Evolutionary conservation across 2,888 invertebrate genomes (phyloP).

Genomic region (Drosophila nigricruria): DNA sequence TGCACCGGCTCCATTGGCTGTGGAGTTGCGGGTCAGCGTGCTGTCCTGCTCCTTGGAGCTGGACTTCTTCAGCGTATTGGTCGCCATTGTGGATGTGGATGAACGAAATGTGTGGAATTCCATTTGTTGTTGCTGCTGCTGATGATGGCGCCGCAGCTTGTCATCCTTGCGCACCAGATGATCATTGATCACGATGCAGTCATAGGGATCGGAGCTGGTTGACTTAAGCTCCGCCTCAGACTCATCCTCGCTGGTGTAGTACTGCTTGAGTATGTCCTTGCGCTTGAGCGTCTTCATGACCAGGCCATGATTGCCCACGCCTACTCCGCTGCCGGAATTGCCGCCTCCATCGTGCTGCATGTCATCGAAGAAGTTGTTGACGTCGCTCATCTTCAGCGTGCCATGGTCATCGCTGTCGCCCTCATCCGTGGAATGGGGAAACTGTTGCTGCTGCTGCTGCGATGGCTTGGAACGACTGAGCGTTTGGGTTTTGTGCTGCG

Average conservation of each 20-base stretch:
- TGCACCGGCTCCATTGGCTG: slow-evolving; percentile 83
- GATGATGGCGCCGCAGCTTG: slow-evolving; percentile 81
- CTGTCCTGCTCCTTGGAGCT: slow-evolving; percentile 83
- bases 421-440: slow-evolving; percentile 80
- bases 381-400: slow-evolving; percentile 86
- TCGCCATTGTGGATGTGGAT: slow-evolving; percentile 85
- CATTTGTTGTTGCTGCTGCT: slow-evolving; percentile 82
- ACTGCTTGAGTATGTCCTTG: slow-evolving; percentile 90
- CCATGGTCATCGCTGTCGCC: slow-evolving; percentile 84
- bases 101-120: slow-evolving; percentile 85
- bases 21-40: slow-evolving; percentile 86
- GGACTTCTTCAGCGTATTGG: slow-evolving; percentile 83
- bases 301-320: slow-evolving; percentile 87
- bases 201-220: slow-evolving; percentile 91
- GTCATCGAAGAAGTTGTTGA: slow-evolving; percentile 86
- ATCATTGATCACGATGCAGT: slow-evolving; percentile 94
- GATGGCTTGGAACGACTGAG: slow-evolving; percentile 58
- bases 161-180: slow-evolving; percentile 87
- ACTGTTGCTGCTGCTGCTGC: slow-evolving; percentile 57
- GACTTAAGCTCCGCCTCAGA: slow-evolving; percentile 86
- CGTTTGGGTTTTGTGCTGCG: slow-evolving; percentile 62
- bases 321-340: slow-evolving; percentile 84
- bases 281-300: slow-evolving; percentile 90
- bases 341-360: slow-evolving; percentile 57
- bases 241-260: slow-evolving; percentile 88